These are phyloP conservation scores for Macaria notata DNA, from an alignment of 2,888 invertebrate genomes.

Conservation along the genomic window DNA sequence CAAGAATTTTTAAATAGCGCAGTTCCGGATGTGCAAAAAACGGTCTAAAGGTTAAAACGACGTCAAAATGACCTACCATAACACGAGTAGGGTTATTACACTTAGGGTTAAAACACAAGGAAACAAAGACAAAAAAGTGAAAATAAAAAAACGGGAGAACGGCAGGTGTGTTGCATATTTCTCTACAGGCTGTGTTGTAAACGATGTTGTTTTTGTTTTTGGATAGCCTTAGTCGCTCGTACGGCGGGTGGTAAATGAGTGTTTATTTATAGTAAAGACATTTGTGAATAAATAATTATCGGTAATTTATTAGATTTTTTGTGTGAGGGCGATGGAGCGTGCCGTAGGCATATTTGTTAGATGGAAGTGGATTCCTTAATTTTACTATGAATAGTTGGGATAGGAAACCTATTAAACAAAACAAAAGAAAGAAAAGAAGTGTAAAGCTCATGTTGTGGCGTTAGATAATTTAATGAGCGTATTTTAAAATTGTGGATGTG, in stretches of 20 bases:
- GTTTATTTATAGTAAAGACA: slow-evolving; percentile 3
- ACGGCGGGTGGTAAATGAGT: background rate
- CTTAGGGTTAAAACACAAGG: slow-evolving; percentile 47
- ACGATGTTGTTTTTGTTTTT: slow-evolving; percentile 6
- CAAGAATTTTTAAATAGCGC: slow-evolving; percentile 14
- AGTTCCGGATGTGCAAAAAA: slow-evolving; percentile 41
- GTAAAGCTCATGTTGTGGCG: too few relatives aligned
- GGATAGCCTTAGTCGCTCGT: background rate
- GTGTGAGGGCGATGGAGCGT: background rate
- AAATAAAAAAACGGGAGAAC: slow-evolving; percentile 45
- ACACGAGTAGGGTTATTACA: slow-evolving; percentile 56
- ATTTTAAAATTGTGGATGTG: too few relatives aligned
- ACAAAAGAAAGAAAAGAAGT: too few relatives aligned
- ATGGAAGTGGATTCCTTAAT: too few relatives aligned
- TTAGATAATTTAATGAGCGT: too few relatives aligned
- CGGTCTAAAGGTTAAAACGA: slow-evolving; percentile 46
- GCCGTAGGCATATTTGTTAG: too few relatives aligned
- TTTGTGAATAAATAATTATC: slow-evolving; percentile 4
- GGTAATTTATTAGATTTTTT: slow-evolving; percentile 4
- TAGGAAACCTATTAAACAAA: too few relatives aligned
- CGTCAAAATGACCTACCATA: slow-evolving; percentile 64
- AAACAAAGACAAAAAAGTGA: slow-evolving; percentile 47
- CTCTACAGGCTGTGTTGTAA: slow-evolving; percentile 51
- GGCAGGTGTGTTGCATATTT: slow-evolving; percentile 54
- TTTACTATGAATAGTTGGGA: too few relatives aligned